Conservation (phyloP, 2,797 vertebrate species). For the Alexandromys oeconomus region DNA sequence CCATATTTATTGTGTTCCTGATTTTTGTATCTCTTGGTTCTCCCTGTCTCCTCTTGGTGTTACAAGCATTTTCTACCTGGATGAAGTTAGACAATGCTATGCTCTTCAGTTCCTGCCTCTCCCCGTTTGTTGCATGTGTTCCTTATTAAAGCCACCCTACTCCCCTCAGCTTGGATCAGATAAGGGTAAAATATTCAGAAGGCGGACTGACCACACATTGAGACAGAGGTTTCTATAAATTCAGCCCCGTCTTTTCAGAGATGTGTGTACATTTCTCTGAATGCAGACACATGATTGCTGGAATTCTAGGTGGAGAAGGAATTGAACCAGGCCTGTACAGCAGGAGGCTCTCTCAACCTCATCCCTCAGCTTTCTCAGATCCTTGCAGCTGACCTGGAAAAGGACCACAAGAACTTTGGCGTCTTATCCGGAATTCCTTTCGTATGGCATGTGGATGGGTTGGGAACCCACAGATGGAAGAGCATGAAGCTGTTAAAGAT, state of each 20-base stretch:
- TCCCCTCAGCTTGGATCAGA: neutral
- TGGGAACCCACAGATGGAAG: neutral
- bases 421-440: neutral
- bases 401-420: neutral
- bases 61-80: neutral
- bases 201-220: neutral
- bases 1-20: neutral
- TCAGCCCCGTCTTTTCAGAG: neutral
- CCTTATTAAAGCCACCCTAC: neutral
- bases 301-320: constrained; percentile 2
- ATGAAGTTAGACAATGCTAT: neutral
- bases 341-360: neutral
- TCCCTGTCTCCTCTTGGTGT: neutral
- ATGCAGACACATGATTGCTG: neutral
- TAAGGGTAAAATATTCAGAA: neutral
- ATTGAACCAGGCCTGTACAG: neutral
- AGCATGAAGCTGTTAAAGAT: neutral
- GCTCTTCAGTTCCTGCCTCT: neutral
- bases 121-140: neutral
- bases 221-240: neutral
- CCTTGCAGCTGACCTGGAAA: neutral
- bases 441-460: neutral
- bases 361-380: neutral
- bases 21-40: neutral
- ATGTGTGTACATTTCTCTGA: neutral